phyloP scores from a whole-genome alignment of 1,140 invertebrate genomes.

The Neuroterus valhalla region DNA sequence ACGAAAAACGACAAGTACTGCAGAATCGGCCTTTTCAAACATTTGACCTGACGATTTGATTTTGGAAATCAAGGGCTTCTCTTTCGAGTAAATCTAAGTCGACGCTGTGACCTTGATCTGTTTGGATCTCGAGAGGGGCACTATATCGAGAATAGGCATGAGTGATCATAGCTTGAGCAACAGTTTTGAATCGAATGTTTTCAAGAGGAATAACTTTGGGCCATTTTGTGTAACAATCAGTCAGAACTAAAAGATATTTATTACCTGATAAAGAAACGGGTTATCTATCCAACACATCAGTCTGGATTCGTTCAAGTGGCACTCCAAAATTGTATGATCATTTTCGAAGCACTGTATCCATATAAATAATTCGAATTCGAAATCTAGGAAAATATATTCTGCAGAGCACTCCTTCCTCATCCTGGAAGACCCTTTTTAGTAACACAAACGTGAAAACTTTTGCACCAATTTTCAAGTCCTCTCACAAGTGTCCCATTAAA shows the following conservation, averaged over 20 bases:
- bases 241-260: constrained; percentile 47
- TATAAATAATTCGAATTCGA: no score
- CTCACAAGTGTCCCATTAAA: constrained; percentile 50
- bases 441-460: constrained; percentile 49
- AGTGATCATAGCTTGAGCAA: constrained; percentile 38
- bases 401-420: constrained; percentile 40
- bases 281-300: constrained; percentile 47
- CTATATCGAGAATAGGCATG: constrained; percentile 44
- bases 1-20: no score
- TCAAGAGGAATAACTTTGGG: constrained; percentile 41
- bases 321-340: constrained; percentile 33
- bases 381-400: no score
- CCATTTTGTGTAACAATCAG: constrained; percentile 50
- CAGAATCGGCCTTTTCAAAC: no score
- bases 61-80: no score
- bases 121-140: constrained; percentile 34
- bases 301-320: constrained; percentile 48
- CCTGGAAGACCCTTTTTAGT: constrained; percentile 45
- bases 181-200: constrained; percentile 36
- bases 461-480: constrained; percentile 50
- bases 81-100: constrained; percentile 34
- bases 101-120: constrained; percentile 33
- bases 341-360: no score
- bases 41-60: no score
- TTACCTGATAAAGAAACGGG: constrained; percentile 43